Percentiles rank a stretch among this genome's conserved stretches.
phyloP scores from a whole-genome alignment of 2,113 vertebrate genomes.

The Ia io region DNA sequence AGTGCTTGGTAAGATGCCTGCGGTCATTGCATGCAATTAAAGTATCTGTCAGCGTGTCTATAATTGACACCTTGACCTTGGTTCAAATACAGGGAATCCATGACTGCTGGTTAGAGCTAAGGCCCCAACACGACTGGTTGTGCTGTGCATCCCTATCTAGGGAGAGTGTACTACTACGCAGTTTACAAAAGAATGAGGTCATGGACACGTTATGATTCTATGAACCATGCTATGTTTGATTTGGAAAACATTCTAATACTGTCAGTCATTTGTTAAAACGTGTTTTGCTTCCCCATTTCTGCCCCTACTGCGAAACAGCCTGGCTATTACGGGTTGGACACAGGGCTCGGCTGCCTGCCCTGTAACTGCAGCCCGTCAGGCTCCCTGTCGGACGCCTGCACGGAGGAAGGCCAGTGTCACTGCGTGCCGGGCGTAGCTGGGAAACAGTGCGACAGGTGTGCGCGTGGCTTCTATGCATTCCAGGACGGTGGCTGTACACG shows the following conservation, averaged over 20 bases:
- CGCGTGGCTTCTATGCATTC: slow-evolving; percentile 86
- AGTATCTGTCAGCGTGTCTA: rapidly evolving
- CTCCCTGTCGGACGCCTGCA: slow-evolving; percentile 85
- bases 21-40: background rate
- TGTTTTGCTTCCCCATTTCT: background rate
- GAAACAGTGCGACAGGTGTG: slow-evolving; percentile 88
- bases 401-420: slow-evolving; percentile 85
- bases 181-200: too few relatives aligned
- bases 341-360: slow-evolving; percentile 83
- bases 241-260: background rate
- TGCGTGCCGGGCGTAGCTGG: slow-evolving; percentile 88
- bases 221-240: background rate
- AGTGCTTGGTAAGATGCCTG: slow-evolving; percentile 87
- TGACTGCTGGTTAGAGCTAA: background rate
- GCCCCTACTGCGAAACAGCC: slow-evolving; percentile 78
- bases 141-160: rapidly evolving
- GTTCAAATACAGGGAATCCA: background rate
- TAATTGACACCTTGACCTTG: background rate
- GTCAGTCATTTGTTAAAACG: background rate
- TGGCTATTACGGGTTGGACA: slow-evolving; percentile 87
- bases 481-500: slow-evolving; percentile 86
- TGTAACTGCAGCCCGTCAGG: slow-evolving; percentile 89
- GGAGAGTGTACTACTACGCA: rapidly evolving
- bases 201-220: rapidly evolving
- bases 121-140: rapidly evolving